phyloP scores from a whole-genome alignment of 1,140 invertebrate species.

The Hyles vespertilio region DNA sequence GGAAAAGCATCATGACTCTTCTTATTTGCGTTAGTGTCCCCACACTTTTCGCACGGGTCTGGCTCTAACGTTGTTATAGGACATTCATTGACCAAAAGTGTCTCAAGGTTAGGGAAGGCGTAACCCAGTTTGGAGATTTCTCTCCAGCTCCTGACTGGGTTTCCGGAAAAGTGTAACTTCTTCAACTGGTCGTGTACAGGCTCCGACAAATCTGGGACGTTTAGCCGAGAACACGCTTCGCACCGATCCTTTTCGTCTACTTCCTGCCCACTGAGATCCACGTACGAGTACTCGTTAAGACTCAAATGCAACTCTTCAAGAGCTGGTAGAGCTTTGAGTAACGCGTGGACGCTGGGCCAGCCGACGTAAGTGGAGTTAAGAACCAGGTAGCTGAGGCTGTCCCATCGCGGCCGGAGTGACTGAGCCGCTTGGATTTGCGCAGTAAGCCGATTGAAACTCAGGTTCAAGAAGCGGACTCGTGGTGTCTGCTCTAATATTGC shows the following conservation, averaged over 20 bases:
- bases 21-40: conserved; percentile 60
- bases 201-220: conserved; percentile 79
- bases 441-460: conserved; percentile 90
- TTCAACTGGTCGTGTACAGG: conserved; percentile 81
- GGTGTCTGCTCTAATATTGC: conserved; percentile 91
- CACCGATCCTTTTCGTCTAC: conserved; percentile 49
- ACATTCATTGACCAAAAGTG: conserved; percentile 90
- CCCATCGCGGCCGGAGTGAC: conserved; percentile 74
- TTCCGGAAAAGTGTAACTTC: conserved; percentile 89
- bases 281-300: conserved; percentile 88
- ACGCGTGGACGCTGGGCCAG: conserved; percentile 87
- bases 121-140: conserved; percentile 90
- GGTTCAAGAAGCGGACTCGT: conserved; percentile 90
- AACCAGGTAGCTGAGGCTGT: conserved; percentile 85
- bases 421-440: conserved; percentile 78
- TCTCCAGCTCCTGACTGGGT: conserved; percentile 87
- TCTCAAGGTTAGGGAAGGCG: conserved; percentile 89
- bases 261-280: conserved; percentile 75
- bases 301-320: conserved; percentile 94
- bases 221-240: conserved; percentile 54
- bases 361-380: conserved; percentile 90
- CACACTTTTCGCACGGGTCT: conserved; percentile 63
- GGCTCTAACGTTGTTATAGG: conserved; percentile 81
- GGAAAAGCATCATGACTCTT: conserved; percentile 63
- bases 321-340: conserved; percentile 85